Conservation (phyloP, 2,113 vertebrate species). For the Brachyhypopomus gauderio region DNA sequence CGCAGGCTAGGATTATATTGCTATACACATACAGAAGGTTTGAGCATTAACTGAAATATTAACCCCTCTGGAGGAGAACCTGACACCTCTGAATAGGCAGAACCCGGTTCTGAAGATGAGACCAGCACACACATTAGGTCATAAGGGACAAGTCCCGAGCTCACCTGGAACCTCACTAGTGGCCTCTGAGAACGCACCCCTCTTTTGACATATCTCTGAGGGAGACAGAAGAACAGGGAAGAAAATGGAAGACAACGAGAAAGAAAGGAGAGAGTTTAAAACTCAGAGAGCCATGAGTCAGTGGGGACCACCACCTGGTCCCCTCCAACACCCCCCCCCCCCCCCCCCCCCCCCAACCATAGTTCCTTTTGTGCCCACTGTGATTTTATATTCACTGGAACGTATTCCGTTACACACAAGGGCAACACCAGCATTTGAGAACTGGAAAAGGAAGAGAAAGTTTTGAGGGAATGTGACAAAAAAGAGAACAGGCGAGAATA, state of each 20-base stretch:
- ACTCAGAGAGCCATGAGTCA: neutral
- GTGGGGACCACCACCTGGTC: neutral
- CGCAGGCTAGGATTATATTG: too few relatives aligned
- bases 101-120: too few relatives aligned
- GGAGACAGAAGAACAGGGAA: neutral
- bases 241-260: neutral
- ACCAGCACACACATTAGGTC: too few relatives aligned
- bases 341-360: too few relatives aligned
- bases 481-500: neutral
- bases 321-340: too few relatives aligned
- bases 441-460: neutral
- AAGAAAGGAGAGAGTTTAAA: neutral
- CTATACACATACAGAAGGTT: too few relatives aligned
- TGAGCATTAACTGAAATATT: too few relatives aligned
- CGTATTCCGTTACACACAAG: neutral
- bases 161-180: conserved; percentile 38
- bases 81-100: too few relatives aligned
- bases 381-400: too few relatives aligned
- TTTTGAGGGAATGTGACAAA: neutral
- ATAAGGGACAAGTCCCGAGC: neutral
- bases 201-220: conserved; percentile 33
- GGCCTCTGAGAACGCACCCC: conserved; percentile 33
- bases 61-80: too few relatives aligned
- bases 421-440: neutral
- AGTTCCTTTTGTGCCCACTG: too few relatives aligned